These are phyloP conservation scores for Camponotus vicinus DNA, from an alignment of 1,140 invertebrate genomes.

Conservation along the genomic window DNA sequence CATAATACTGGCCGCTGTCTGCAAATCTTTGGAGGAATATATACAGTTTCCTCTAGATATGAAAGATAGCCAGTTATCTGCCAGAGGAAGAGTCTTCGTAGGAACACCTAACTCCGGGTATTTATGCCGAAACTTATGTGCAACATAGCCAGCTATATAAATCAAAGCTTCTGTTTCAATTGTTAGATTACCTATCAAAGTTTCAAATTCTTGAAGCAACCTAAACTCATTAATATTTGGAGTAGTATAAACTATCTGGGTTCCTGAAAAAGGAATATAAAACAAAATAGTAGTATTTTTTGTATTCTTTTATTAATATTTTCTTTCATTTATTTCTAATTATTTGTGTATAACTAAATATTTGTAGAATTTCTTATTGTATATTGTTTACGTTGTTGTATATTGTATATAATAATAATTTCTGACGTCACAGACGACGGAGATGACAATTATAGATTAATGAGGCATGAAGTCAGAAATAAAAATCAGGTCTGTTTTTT, in stretches of 20 bases:
- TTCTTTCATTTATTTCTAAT: no score
- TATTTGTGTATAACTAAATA: no score
- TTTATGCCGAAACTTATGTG: not conserved
- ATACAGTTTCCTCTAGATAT: conserved; percentile 12
- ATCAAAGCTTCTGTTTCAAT: conserved; percentile 3
- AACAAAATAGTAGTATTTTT: not conserved
- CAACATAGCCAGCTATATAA: conserved; percentile 5
- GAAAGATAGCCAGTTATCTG: conserved; percentile 1
- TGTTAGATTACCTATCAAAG: not conserved
- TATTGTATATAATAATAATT: no score
- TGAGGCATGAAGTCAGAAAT: no score
- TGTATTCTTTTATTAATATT: not conserved
- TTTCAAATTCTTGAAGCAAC: not conserved
- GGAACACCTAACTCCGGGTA: not conserved
- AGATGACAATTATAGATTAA: no score
- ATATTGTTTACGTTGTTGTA: no score
- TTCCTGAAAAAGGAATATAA: not conserved
- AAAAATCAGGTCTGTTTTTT: no score
- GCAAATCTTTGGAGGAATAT: not conserved
- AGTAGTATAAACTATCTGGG: not conserved
- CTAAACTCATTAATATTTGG: not conserved
- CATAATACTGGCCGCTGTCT: not conserved
- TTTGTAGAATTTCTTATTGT: no score
- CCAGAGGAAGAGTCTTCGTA: conserved; percentile 2
- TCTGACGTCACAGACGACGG: no score